Conservation (phyloP, 1,140 invertebrate species). For the Drosophila ogumai region DNA sequence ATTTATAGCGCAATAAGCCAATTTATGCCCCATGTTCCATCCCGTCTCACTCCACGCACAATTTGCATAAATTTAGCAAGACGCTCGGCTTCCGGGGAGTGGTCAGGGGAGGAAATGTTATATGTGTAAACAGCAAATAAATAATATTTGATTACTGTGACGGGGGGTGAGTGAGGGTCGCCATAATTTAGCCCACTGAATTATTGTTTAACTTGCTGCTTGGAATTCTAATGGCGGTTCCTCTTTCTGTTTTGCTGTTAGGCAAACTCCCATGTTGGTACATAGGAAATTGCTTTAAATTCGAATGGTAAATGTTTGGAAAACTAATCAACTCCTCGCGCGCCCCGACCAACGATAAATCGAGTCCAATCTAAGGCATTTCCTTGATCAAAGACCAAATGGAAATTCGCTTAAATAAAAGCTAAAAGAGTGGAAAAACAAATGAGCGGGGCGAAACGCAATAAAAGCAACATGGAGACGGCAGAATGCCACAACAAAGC, state of each 20-base stretch:
- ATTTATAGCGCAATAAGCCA: conserved; percentile 82
- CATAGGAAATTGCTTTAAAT: conserved; percentile 14
- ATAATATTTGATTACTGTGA: conserved; percentile 76
- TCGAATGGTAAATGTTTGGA: conserved; percentile 28
- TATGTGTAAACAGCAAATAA: conserved; percentile 80
- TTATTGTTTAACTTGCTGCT: conserved; percentile 68
- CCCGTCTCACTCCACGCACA: conserved; percentile 57
- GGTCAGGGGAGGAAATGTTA: conserved; percentile 51
- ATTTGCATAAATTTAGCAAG: conserved; percentile 75
- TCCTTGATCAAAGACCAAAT: conserved; percentile 9
- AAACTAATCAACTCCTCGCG: conserved; percentile 22
- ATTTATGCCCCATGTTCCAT: conserved; percentile 74
- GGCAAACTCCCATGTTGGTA: neutral
- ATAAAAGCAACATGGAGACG: conserved; percentile 38
- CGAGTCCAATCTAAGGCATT: conserved; percentile 6
- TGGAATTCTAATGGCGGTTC: conserved; percentile 43
- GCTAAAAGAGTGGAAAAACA: conserved; percentile 60
- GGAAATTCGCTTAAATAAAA: conserved; percentile 24
- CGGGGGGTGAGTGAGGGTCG: conserved; percentile 9
- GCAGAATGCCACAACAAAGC: conserved; percentile 25
- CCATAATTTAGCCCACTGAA: conserved; percentile 55
- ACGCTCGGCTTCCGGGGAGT: neutral
- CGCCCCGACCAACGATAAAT: neutral
- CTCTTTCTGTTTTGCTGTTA: neutral
- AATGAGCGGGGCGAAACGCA: conserved; percentile 47